Percentiles rank a stretch among this genome's conserved stretches.
These are phyloP conservation scores for Chelon labrosus DNA, from an alignment of 2,797 vertebrate species.

Conservation along the genomic window DNA sequence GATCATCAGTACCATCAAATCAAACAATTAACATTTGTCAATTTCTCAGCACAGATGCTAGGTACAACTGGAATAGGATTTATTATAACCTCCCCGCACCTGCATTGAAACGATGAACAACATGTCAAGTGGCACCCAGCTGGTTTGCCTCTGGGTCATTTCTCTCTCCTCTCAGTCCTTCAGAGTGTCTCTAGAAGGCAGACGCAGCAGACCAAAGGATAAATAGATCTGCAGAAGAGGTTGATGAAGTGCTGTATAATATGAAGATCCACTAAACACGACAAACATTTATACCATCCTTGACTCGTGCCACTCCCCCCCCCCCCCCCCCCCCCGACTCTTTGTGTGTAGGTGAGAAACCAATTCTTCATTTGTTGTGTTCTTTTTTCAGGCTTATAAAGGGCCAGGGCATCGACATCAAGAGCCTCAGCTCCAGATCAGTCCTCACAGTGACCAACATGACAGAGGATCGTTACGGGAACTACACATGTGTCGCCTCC, in stretches of 20 bases:
- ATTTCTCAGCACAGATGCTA: conserved; percentile 61
- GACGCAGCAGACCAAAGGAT: conserved; percentile 40
- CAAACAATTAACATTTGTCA: conserved; percentile 58
- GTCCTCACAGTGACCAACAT: conserved; percentile 97
- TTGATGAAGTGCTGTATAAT: conserved; percentile 52
- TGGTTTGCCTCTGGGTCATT: conserved; percentile 65
- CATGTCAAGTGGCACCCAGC: conserved; percentile 67
- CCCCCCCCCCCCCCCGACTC: conserved; percentile 8
- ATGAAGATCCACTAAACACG: conserved; percentile 57
- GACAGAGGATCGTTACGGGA: conserved; percentile 99
- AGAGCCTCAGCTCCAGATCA: conserved; percentile 96
- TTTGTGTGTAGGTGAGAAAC: conserved; percentile 30
- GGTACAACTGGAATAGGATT: conserved; percentile 55
- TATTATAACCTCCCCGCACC: conserved; percentile 56
- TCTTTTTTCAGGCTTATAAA: conserved; percentile 91
- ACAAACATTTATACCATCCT: conserved; percentile 57
- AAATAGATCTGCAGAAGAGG: conserved; percentile 70
- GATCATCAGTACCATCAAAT: conserved; percentile 47
- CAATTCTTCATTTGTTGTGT: conserved; percentile 42
- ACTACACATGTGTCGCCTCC: conserved; percentile 98
- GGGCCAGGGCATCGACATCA: conserved; percentile 96
- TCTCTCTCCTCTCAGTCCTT: conserved; percentile 62
- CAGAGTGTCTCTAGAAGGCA: conserved; percentile 55
- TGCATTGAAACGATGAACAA: conserved; percentile 63
- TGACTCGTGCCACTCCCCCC: conserved; percentile 24